Percentiles rank a stretch among this genome's conserved stretches.
phyloP scores from a whole-genome alignment of 2,888 invertebrate species.

The Epistrophella euchroma region DNA sequence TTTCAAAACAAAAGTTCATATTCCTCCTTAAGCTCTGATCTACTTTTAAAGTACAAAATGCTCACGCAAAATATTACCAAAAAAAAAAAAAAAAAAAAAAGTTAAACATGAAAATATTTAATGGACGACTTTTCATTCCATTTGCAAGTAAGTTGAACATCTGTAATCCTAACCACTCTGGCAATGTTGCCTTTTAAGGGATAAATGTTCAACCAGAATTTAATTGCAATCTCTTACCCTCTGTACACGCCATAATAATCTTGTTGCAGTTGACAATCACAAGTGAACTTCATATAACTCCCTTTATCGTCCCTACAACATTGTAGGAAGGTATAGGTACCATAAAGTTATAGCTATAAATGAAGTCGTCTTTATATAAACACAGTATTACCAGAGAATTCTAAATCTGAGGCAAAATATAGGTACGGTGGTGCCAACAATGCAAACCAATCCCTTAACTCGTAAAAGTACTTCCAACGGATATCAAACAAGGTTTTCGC shows the following conservation, averaged over 20 bases:
- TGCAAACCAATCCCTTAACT: slow-evolving; percentile 59
- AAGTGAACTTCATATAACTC: slow-evolving; percentile 22
- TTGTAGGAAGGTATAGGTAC: not conserved
- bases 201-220: slow-evolving; percentile 68
- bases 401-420: slow-evolving; percentile 28
- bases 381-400: not conserved
- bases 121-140: slow-evolving; percentile 38
- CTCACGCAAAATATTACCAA: too few relatives aligned
- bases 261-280: slow-evolving; percentile 59
- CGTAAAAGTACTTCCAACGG: slow-evolving; percentile 68
- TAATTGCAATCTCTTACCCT: slow-evolving; percentile 71
- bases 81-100: not conserved
- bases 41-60: too few relatives aligned
- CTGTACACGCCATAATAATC: slow-evolving; percentile 55
- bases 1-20: too few relatives aligned
- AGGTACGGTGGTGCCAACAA: slow-evolving; percentile 6
- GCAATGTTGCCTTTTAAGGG: slow-evolving; percentile 61
- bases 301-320: not conserved
- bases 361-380: not conserved
- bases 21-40: too few relatives aligned
- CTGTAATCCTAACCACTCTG: slow-evolving; percentile 65
- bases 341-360: not conserved
- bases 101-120: slow-evolving; percentile 39
- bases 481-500: slow-evolving; percentile 72
- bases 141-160: slow-evolving; percentile 46